Evolutionary conservation across 2,113 vertebrate species (phyloP), one percentile per base, ranked within the genome.

Genomic region (Orthonyx spaldingii): DNA sequence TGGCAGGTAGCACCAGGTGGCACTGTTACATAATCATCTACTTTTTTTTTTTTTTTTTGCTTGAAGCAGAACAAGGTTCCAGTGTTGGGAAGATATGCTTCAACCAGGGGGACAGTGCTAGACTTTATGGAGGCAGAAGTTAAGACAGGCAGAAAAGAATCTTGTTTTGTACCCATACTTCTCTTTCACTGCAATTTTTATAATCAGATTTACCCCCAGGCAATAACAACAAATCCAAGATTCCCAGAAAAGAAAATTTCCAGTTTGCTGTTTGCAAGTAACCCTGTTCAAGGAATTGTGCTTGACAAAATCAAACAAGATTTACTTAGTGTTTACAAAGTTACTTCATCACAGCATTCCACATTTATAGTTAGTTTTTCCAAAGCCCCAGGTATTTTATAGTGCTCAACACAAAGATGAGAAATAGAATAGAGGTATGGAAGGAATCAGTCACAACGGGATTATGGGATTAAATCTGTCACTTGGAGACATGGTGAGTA

Each of bases 1-100:
- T 90, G 93, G 46, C 82, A 95, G 95, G 89, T 96, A 90, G 95
- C 95, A 96, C 87, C 94, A 97, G 96, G 95, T 97, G 93, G 95
- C 95, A 96, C 87, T 97, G 87, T 96, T 91, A 96, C 96, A 96
- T 96, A 95, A 96, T 76, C 56, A 55, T 74, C 39, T 63, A 22
- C 6, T 1, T 30, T 68, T 70, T 60, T 88, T 32, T 42, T 61
- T 66, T 22, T 23, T 20, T 33, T 50, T 44, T 32, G n/a, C n/a
- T 11, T 2, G n/a, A n/a, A 44, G 39, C 4, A 60, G 44, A 85
- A 59, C 32, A 93, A 76, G 59, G 21, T 80, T 93, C 33, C 39
- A 72, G 49, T 59, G 21, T 49, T 65, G 61, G 42, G 57, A 87
- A 89, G 82, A 42, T 55, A 72, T 33, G 10, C 28, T 84, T 84